Evolutionary conservation across 2,113 vertebrate species (phyloP), one percentile per base, ranked within the genome.

Genomic region (Solenodon paradoxus): DNA sequence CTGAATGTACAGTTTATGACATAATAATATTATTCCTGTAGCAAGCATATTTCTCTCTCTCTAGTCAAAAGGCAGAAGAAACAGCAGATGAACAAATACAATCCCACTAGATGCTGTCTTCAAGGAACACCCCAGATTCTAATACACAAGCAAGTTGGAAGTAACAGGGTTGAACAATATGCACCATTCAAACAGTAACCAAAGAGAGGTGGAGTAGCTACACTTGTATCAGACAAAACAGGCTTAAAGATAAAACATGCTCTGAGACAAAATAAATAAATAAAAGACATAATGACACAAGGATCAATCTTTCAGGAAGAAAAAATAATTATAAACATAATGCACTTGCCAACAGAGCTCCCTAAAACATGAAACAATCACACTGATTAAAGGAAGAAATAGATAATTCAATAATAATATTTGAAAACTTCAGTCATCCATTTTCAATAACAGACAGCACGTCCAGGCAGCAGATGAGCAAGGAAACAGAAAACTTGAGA

Each of bases 321-420:
- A n/a, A 92, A 94, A 88, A 74, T 30, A 88, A 53, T 38, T 51
- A 83, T 57, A 63, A 90, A 87, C 78, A 94, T 10, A 57, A 66
- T 17, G 30, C 0, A 81, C 7, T 16, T 66, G 57, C 59, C 26
- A 81, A 88, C 40, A 79, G 12, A 86, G 30, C 2, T 1, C 35
- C 53, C 40, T 17, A 64, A 49, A 85, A 49, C n/a, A n/a, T n/a
- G n/a, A n/a, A n/a, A n/a, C n/a, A n/a, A n/a, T n/a, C n/a, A n/a
- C n/a, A n/a, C n/a, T n/a, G n/a, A 42, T 51, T 91, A 66, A 88
- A 82, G 32, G 20, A 20, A 63, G 20, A 87, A 88, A 89, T 4
- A 92, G 68, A 63, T 5, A 69, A 80, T 71, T 64, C n/a, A 79
- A 71, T 40, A 66, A 40, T 40, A 53, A 40, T 77, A 82, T 63